Conservation (phyloP, 2,113 vertebrate genomes). For the Sinocyclocheilus maitianheensis region DNA sequence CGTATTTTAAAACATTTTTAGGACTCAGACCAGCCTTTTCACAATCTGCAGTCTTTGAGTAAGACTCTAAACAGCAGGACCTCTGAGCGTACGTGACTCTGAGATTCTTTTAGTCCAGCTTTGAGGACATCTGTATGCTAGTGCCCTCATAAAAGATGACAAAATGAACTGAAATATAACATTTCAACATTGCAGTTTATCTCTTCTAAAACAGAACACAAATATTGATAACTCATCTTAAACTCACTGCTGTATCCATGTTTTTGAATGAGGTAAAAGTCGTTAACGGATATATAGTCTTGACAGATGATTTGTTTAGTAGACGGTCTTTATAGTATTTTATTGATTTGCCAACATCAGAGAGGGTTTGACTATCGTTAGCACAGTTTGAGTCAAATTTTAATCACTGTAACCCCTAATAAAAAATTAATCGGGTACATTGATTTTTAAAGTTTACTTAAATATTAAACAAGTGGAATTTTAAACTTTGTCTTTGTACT, state of each 20-base stretch:
- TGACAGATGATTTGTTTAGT: slow-evolving; percentile 9
- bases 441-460: too few relatives aligned
- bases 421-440: too few relatives aligned
- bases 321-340: not conserved
- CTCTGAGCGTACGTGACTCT: not conserved
- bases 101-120: not conserved
- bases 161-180: not conserved
- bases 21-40: not conserved
- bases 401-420: too few relatives aligned
- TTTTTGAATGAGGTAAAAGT: not conserved
- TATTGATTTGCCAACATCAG: not conserved
- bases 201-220: not conserved
- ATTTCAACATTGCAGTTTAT: not conserved
- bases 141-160: slow-evolving; percentile 3
- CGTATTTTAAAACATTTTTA: not conserved
- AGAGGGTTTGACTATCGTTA: not conserved
- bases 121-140: not conserved
- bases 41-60: not conserved
- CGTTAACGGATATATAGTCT: not conserved
- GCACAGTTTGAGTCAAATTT: not conserved
- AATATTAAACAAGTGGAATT: too few relatives aligned
- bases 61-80: slow-evolving; percentile 4
- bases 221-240: not conserved
- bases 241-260: not conserved
- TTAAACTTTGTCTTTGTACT: too few relatives aligned